Percentiles rank a stretch among this genome's conserved stretches.
These are phyloP conservation scores for Natrix natrix DNA, from an alignment of 2,797 vertebrate genomes.

Conservation along the genomic window DNA sequence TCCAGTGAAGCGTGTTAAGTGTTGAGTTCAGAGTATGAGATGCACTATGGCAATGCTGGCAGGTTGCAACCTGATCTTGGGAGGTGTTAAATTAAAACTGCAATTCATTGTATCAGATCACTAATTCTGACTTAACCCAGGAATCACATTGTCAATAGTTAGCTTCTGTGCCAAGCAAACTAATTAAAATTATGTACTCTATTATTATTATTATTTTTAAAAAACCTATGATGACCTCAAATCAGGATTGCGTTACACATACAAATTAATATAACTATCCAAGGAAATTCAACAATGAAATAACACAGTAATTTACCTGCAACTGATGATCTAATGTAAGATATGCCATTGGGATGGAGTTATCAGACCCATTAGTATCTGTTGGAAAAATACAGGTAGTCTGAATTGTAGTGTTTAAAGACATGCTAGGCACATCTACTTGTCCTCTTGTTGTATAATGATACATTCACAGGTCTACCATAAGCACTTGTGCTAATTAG, in stretches of 20 bases:
- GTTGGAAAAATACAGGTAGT: slow-evolving; percentile 56
- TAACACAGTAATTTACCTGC: slow-evolving; percentile 80
- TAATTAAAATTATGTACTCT: not conserved
- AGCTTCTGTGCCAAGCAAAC: not conserved
- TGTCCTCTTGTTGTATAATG: not conserved
- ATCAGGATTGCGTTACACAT: not conserved
- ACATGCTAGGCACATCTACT: not conserved
- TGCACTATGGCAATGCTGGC: not conserved
- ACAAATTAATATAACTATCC: not conserved
- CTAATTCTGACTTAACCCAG: not conserved
- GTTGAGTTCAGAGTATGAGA: not conserved
- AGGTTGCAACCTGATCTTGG: not conserved
- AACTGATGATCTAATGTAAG: slow-evolving; percentile 98
- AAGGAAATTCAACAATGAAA: slow-evolving; percentile 10
- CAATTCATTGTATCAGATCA: not conserved
- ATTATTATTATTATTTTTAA: not conserved
- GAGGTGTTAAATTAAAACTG: not conserved
- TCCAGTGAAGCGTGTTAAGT: not conserved
- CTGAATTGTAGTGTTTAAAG: not conserved
- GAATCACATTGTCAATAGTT: not conserved
- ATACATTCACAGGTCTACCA: not conserved
- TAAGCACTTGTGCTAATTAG: not conserved
- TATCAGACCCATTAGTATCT: slow-evolving; percentile 98
- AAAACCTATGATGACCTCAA: not conserved
- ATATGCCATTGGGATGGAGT: slow-evolving; percentile 99